Evolutionary conservation across 2,113 vertebrate genomes (phyloP).

Genomic region (Cacatua alba): DNA sequence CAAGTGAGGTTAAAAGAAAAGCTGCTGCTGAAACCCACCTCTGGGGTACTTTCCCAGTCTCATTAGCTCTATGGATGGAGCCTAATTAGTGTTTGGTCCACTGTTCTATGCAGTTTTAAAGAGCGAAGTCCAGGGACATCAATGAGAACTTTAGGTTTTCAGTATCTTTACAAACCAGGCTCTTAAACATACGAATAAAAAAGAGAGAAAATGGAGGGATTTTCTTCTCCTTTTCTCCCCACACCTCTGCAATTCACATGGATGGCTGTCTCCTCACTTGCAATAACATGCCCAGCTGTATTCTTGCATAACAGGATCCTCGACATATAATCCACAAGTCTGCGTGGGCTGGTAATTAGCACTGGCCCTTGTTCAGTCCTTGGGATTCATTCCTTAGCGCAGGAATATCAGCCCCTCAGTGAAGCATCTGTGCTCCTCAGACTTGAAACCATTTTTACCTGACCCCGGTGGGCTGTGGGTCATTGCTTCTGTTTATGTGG

Average conservation of each 20-base stretch:
- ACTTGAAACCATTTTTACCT: neutral
- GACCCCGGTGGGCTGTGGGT: neutral
- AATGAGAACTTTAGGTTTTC: neutral
- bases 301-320: conserved; percentile 22
- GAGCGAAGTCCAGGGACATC: neutral
- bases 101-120: neutral
- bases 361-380: neutral
- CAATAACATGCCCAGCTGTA: neutral
- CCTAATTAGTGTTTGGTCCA: neutral
- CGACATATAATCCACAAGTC: rapidly evolving
- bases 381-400: neutral
- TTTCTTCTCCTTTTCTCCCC: neutral
- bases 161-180: neutral
- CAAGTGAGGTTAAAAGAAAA: neutral
- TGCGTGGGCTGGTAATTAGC: neutral
- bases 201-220: neutral
- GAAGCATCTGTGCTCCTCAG: neutral
- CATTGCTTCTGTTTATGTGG: rapidly evolving
- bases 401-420: neutral
- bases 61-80: neutral
- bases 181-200: neutral
- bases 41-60: neutral
- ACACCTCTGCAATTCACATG: neutral
- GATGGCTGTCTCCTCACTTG: neutral
- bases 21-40: neutral